Evolutionary conservation across 2,113 vertebrate species (phyloP).

Genomic region (Pterocles orientalis): DNA sequence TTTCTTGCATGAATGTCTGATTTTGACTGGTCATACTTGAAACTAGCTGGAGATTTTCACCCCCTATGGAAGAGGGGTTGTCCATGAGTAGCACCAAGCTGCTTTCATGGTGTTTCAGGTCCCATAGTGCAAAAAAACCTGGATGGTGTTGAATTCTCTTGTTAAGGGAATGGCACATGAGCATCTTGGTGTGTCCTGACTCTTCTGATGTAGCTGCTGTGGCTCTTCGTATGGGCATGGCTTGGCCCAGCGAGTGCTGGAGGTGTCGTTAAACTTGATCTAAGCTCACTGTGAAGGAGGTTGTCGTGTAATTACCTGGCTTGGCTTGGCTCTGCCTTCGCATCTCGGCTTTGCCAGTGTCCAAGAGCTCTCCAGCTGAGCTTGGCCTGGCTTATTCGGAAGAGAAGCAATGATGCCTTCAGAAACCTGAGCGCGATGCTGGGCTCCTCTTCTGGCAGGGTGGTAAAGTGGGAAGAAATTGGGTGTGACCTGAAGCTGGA

Average conservation of each 20-base stretch:
- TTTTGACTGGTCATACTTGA: neutral
- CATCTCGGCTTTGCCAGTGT: neutral
- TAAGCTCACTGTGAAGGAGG: neutral
- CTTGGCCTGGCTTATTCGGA: neutral
- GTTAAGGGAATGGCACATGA: neutral
- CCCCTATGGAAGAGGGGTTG: neutral
- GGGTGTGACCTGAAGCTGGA: neutral
- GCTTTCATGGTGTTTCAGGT: neutral
- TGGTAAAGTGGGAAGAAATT: neutral
- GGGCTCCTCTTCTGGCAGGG: neutral
- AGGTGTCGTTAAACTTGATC: neutral
- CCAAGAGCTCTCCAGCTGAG: neutral
- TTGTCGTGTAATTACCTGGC: neutral
- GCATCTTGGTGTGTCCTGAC: rapidly evolving
- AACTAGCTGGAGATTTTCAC: neutral
- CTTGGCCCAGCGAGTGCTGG: neutral
- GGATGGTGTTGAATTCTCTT: neutral
- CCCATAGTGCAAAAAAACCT: neutral
- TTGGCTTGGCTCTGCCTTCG: neutral
- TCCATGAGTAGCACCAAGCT: neutral
- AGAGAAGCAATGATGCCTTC: neutral
- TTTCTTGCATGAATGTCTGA: neutral
- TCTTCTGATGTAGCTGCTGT: neutral
- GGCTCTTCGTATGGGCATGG: neutral
- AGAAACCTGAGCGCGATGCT: neutral